A percentile compares a stretch with the other conserved stretches of the same genome.
phyloP scores from a whole-genome alignment of 1,140 invertebrate genomes.

The Eciton burchellii region DNA sequence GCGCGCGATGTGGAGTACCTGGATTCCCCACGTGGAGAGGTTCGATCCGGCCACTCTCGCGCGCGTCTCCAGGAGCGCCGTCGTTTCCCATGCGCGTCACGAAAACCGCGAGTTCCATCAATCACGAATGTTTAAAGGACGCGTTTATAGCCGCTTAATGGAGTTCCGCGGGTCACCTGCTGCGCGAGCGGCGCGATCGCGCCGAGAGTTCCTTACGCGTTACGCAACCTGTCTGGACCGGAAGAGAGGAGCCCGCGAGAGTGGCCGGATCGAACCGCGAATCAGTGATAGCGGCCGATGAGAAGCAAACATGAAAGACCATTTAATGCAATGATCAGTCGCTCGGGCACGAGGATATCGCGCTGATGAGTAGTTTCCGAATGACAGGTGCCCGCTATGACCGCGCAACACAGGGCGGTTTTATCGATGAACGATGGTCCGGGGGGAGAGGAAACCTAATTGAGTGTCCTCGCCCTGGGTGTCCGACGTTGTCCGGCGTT shows the following conservation, averaged over 20 bases:
- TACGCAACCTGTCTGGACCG: background rate
- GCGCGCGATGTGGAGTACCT: conserved; percentile 60
- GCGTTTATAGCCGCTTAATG: conserved; percentile 22
- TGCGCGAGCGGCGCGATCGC: conserved; percentile 1
- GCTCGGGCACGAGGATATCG: background rate
- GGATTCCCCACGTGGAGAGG: conserved; percentile 32
- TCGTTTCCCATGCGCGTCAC: conserved; percentile 33
- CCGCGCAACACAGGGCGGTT: conserved; percentile 55
- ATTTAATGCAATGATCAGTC: background rate
- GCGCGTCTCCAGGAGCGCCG: background rate
- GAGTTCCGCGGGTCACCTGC: conserved; percentile 30
- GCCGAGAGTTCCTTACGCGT: background rate
- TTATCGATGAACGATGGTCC: conserved; percentile 69
- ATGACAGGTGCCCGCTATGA: conserved; percentile 38
- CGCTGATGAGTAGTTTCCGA: conserved; percentile 2
- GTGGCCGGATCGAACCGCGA: too few species aligned
- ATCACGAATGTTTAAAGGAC: conserved; percentile 40
- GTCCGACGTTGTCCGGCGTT: conserved; percentile 84
- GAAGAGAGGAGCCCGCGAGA: background rate
- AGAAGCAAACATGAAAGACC: background rate
- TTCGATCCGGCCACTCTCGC: conserved; percentile 65
- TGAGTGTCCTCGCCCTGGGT: conserved; percentile 85
- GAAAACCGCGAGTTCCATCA: conserved; percentile 26
- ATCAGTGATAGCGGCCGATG: background rate
- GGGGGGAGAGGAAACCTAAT: conserved; percentile 80